These are phyloP conservation scores for Balearica regulorum DNA, from an alignment of 2,797 vertebrate species.

Conservation along the genomic window DNA sequence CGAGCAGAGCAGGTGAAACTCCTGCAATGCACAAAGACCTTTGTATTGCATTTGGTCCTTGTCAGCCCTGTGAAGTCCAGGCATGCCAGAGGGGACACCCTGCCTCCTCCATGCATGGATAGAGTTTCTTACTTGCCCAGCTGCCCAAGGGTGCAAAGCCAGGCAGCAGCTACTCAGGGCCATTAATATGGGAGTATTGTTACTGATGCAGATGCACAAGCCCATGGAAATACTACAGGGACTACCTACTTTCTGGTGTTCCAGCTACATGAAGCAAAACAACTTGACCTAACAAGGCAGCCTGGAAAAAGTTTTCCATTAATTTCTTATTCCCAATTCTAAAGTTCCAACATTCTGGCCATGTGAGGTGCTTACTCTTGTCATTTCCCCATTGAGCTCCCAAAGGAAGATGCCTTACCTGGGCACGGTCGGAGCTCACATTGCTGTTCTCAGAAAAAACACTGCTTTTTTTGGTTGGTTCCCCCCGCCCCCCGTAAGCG, in stretches of 20 bases:
- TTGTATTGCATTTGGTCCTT: not conserved
- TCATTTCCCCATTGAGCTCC: not conserved
- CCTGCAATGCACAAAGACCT: not conserved
- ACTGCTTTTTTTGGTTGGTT: not conserved
- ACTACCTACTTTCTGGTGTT: not conserved
- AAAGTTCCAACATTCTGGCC: not conserved
- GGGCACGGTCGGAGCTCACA: fast-evolving
- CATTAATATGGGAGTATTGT: not conserved
- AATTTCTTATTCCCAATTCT: not conserved
- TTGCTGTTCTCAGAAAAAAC: not conserved
- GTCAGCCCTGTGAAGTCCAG: not conserved
- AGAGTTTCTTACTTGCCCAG: not conserved
- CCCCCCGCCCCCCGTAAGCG: not conserved
- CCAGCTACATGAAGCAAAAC: not conserved
- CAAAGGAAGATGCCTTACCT: fast-evolving
- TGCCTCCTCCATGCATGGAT: fast-evolving
- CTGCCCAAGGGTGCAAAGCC: not conserved
- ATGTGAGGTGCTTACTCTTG: not conserved
- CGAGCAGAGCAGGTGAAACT: not conserved
- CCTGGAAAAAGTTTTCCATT: not conserved
- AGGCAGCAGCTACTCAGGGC: not conserved
- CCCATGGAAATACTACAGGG: not conserved
- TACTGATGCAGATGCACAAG: not conserved
- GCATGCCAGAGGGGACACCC: not conserved
- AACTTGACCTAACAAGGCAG: not conserved